A percentile compares a stretch with the other conserved stretches of the same genome.
Evolutionary conservation across 1,140 invertebrate genomes (phyloP).

Genomic region (Pristionchus pacificus): DNA sequence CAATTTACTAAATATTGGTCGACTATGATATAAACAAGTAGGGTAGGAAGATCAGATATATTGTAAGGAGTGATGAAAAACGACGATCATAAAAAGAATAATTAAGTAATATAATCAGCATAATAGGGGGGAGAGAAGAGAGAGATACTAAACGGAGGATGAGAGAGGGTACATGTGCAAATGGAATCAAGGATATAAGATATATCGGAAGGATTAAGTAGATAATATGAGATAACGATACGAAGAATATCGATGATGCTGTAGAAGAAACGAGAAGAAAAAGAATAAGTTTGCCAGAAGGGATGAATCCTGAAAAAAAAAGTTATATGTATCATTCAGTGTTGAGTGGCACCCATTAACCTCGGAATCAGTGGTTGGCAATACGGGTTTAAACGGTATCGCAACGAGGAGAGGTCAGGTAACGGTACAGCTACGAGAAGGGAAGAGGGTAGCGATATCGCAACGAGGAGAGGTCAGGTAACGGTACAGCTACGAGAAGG

Average conservation of each 20-base stretch:
- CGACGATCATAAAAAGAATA: neutral
- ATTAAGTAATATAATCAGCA: too few relatives aligned
- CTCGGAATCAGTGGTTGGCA: too few relatives aligned
- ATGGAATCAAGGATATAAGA: conserved; percentile 43
- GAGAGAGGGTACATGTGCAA: conserved; percentile 33
- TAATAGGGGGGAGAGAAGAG: neutral
- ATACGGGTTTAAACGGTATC: too few relatives aligned
- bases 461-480: too few relatives aligned
- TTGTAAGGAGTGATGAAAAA: conserved; percentile 4
- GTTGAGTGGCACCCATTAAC: neutral
- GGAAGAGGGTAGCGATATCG: too few relatives aligned
- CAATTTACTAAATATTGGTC: too few relatives aligned
- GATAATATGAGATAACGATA: conserved; percentile 67
- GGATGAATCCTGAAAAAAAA: neutral
- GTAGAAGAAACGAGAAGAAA: neutral
- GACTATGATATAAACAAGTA: neutral
- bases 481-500: too few relatives aligned
- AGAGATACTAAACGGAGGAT: neutral
- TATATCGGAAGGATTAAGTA: conserved; percentile 67
- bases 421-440: too few relatives aligned
- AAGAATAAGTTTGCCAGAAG: neutral
- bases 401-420: too few relatives aligned
- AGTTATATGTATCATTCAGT: neutral
- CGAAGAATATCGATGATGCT: conserved; percentile 15
- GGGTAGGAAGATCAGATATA: neutral